Evolutionary conservation across 2,888 invertebrate genomes (phyloP), one percentile per base, ranked within the genome.

Genomic region (Napeogenes inachia): DNA sequence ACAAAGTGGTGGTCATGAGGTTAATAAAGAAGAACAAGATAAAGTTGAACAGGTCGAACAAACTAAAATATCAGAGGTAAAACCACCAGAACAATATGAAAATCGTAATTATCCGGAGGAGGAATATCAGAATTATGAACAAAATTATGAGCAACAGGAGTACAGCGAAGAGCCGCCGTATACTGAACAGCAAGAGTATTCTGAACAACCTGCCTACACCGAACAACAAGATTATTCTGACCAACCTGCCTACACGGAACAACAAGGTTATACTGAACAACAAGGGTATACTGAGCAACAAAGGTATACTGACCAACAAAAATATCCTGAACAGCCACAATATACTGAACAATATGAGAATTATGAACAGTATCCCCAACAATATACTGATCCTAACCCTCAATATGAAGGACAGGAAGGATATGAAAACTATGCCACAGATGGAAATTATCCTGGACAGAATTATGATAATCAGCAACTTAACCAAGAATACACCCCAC

Each of bases 221-320:
- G 82, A 84, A 55, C 83, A 84, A 59, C 82, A 82, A 57, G 82
- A 81, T 64, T 82, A 84, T 66, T 84, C 84, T 62, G 82, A 81
- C 61, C 81, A 82, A 47, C 62, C 70, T n/a, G 72, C 75, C 55
- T 76, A 77, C 67, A 72, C 75, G 46, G 71, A 75, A 62, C 81
- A 82, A 47, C 62, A 70, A 13, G 72, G 75, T 56, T 76, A 77
- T 68, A 72, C 75, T 47, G 71, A 75, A 56, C 78, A 80, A 66
- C 78, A 80, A 66, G 76, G 71, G 60, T 78, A 78, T 30, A 8
- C 47, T 64, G 81, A 21, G 62, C 81, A 82, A 47, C 62, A 70
- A 13, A 72, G 75, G 56, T 76, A 77, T 68, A 72, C 74, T 47
- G 71, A 75, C 56, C 0, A 0, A 21, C 78, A 80, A 66, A 76